A percentile compares a stretch with the other conserved stretches of the same genome.
phyloP scores from a whole-genome alignment of 2,888 invertebrate genomes.

The Eristalis arbustorum region DNA sequence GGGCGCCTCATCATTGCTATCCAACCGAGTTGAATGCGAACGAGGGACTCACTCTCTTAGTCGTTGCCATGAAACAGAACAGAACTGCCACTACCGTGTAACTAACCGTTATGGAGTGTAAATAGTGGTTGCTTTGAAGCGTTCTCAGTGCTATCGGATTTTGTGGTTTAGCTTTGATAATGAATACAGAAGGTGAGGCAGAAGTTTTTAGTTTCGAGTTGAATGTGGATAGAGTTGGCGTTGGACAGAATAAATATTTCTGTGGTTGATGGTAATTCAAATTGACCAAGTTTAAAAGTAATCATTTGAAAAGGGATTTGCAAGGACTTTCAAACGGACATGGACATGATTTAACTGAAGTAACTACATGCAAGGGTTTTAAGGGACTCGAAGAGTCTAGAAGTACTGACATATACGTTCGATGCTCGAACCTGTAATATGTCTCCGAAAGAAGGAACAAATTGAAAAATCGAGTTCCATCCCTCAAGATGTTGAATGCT shows the following conservation, averaged over 20 bases:
- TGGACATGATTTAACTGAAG: no score
- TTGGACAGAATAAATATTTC: neutral
- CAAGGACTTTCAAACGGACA: no score
- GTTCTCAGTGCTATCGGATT: slow-evolving; percentile 42
- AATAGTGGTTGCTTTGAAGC: slow-evolving; percentile 63
- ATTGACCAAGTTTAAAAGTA: neutral
- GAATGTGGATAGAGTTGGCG: neutral
- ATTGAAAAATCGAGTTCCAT: no score
- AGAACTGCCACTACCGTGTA: neutral
- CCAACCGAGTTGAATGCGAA: slow-evolving; percentile 30
- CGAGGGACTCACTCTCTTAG: slow-evolving; percentile 2
- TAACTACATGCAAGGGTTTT: no score
- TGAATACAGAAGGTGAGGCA: slow-evolving; percentile 33
- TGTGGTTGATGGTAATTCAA: slow-evolving; percentile 3
- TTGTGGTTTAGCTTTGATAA: slow-evolving; percentile 60
- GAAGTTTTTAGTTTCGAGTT: neutral
- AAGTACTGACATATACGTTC: no score
- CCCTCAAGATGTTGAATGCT: no score
- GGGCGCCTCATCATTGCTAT: neutral
- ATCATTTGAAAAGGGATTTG: neutral
- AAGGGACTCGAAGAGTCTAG: no score
- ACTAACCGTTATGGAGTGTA: slow-evolving; percentile 45
- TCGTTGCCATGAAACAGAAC: neutral
- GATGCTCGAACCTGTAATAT: no score
- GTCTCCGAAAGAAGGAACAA: no score